Evolutionary conservation across 2,888 invertebrate species (phyloP), one percentile per base, ranked within the genome.

Genomic region (Mesoligia furuncula): DNA sequence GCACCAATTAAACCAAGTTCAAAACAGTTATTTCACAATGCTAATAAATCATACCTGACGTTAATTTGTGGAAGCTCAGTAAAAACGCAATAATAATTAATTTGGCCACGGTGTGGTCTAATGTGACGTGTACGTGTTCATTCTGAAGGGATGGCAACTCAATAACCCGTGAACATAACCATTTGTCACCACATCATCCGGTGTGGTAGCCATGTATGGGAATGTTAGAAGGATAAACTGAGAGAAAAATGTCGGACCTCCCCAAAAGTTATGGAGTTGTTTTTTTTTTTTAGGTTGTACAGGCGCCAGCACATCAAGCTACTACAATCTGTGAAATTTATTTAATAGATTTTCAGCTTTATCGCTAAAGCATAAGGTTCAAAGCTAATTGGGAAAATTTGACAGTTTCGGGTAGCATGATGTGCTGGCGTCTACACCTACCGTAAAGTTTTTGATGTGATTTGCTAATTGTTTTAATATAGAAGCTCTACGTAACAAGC

Each of bases 121-220:
- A 90, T 86, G 79, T 88, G 90, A 91, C 90, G 81, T 88, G 86
- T 91, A 93, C 91, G 87, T 90, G 93, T 93, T 93, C 93, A 94
- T 94, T 90, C 88, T 83, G 89, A 87, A 87, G 90, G 94, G 93
- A 94, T 93, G 93, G 91, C 87, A 89, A 83, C 88, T 90, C 95
- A 96, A 96, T 95, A 95, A 94, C 89, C 92, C 96, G 96, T 95
- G 96, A 95, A 96, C 95, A 91, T 84, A 86, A 87, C 83, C 95
- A 95, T 96, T 96, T 95, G 94, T 96, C 96, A 96, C 89, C 87
- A 92, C 91, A 93, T 92, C 95, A 93, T 95, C 95, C 95, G 93
- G 95, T 96, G 92, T 65, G 90, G 93, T 93, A 89, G 73, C 94
- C 91, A 94, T 90, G 78, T 13, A 64, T 48, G 27, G 0, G 5